phyloP scores from a whole-genome alignment of 2,888 invertebrate species.

The Apomyelois bistriatella region DNA sequence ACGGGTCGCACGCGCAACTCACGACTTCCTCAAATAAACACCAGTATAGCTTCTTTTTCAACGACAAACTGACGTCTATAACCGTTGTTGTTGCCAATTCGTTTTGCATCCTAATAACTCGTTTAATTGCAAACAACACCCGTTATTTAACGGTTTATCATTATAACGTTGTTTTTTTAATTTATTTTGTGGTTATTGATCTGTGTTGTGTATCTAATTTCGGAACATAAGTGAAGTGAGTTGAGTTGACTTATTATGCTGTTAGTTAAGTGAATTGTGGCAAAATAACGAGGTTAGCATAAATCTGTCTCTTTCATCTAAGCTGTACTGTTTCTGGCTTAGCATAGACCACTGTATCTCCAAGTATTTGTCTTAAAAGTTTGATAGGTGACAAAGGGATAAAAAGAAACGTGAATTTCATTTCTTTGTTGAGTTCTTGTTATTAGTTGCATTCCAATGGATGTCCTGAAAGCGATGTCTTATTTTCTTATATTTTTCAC shows the following conservation, averaged over 20 bases:
- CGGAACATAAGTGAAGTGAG: background rate
- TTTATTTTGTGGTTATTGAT: background rate
- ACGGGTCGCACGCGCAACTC: conserved; percentile 12
- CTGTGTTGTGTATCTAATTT: too few species aligned
- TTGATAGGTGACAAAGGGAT: too few species aligned
- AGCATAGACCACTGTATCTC: too few species aligned
- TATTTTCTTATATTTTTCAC: too few species aligned
- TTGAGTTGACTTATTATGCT: background rate
- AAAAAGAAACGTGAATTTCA: too few species aligned
- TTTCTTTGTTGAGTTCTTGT: too few species aligned
- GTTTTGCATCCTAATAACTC: background rate
- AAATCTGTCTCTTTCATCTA: too few species aligned
- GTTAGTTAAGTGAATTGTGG: background rate
- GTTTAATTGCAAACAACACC: background rate
- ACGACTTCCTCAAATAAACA: conserved; percentile 15
- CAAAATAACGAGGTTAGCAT: background rate
- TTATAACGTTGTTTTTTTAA: background rate
- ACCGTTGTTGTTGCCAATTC: background rate
- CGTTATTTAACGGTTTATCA: background rate
- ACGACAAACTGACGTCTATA: conserved; percentile 22
- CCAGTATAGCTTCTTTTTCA: conserved; percentile 24
- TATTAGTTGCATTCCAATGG: too few species aligned
- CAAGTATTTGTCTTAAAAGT: too few species aligned
- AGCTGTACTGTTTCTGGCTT: too few species aligned
- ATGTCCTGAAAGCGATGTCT: too few species aligned